Evolutionary conservation across 2,888 invertebrate species (phyloP), one percentile per base, ranked within the genome.

Genomic region (Xestia xanthographa): DNA sequence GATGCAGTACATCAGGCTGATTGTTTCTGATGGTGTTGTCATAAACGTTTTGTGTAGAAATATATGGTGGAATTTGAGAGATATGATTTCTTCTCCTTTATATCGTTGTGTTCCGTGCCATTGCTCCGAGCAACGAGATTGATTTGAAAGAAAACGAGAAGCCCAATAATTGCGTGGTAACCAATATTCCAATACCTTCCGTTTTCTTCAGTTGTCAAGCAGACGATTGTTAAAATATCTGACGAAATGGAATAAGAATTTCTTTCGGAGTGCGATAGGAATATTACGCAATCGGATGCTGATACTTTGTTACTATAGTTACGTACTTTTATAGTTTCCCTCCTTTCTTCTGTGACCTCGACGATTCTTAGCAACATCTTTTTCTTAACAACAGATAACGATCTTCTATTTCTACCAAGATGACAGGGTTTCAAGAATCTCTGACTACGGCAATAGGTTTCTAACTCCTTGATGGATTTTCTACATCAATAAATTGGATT

Each of bases 1-100:
- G 79, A 75, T 60, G 72, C 63, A 76, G 77, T 76, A 68, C 63
- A 45, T 41, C 66, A 70, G 26, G 0, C 12, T 20, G 41, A 66
- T 66, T 71, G 48, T 69, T 53, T 69, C 17, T 63, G 34, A 50
- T 0, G 26, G 50, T 72, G 77, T 74, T 69, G 71, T 74, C 80
- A 83, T 68, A 12, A 29, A 45, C 29, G 43, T 62, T 58, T 77
- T 66, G 20, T 56, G 12, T 66, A 50, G 60, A 43, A 67, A 66
- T 34, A 22, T 71, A 14, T 4, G 0, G 14, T 41, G 5, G 12
- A 41, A 34, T 67, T 41, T 22, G 29, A 34, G 9, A n/a, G 22
- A 38, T 20, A 26, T 43, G 38, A 63, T 41, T 26, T 34, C 26
- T 45, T 56, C 6, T 45, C 2, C 2, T 29, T 26, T 43, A 8